Conservation (phyloP, 2,797 vertebrate species). For the Catamblyrhynchus diadema region DNA sequence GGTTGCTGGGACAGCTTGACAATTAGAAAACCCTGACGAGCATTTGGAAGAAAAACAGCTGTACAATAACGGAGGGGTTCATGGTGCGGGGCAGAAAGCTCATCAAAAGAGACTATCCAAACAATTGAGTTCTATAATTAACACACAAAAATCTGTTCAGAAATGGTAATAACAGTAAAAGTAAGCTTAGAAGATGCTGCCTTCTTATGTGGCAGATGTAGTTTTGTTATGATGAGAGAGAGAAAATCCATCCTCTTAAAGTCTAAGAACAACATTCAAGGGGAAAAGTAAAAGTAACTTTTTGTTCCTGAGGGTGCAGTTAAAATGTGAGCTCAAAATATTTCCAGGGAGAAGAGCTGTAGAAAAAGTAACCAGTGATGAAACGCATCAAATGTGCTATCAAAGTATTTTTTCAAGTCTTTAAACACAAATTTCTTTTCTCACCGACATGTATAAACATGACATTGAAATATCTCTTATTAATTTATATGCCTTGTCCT, state of each 20-base stretch:
- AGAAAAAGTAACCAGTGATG: neutral
- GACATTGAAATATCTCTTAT: neutral
- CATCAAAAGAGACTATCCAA: conserved; percentile 70
- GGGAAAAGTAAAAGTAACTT: conserved; percentile 34
- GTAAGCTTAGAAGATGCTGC: conserved; percentile 36
- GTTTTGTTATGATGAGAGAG: conserved; percentile 5
- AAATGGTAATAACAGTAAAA: conserved; percentile 66
- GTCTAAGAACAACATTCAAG: neutral
- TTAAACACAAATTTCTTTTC: neutral
- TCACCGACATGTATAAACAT: neutral
- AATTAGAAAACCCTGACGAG: conserved; percentile 59
- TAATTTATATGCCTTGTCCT: neutral
- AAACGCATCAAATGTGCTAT: neutral
- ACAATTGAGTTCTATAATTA: conserved; percentile 80
- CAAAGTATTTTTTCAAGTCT: neutral
- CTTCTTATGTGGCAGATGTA: conserved; percentile 55
- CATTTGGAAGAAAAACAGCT: conserved; percentile 55
- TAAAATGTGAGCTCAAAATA: conserved; percentile 36
- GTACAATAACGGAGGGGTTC: conserved; percentile 44
- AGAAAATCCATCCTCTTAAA: conserved; percentile 49
- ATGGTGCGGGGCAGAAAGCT: conserved; percentile 53
- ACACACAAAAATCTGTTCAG: conserved; percentile 72
- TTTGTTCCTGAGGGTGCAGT: conserved; percentile 19
- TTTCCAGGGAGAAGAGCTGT: neutral
- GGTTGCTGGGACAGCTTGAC: conserved; percentile 37